A percentile compares a stretch with the other conserved stretches of the same genome.
These are phyloP conservation scores for Pseudanteris insignis DNA, from an alignment of 2,888 invertebrate species.

Conservation along the genomic window DNA sequence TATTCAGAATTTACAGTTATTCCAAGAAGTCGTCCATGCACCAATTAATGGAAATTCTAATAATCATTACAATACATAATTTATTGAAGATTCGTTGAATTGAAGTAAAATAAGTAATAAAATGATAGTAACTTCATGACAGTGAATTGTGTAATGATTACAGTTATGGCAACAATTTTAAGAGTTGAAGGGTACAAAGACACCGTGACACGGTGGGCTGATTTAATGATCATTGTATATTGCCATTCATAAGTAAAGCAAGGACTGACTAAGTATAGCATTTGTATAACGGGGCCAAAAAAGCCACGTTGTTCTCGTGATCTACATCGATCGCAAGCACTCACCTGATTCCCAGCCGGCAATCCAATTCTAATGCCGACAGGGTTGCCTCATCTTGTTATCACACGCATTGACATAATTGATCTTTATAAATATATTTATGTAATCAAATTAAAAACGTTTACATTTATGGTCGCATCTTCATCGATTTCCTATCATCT, in stretches of 20 bases:
- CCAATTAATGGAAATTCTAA: no score
- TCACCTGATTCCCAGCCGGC: constrained; percentile 34
- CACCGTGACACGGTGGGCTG: no score
- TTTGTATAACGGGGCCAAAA: constrained; percentile 52
- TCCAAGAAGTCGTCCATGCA: no score
- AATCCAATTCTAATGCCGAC: constrained; percentile 40
- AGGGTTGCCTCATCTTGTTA: constrained; percentile 41
- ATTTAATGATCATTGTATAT: neutral
- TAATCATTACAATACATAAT: no score
- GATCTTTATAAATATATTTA: constrained; percentile 19
- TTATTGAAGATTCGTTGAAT: no score
- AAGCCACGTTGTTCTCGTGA: constrained; percentile 51
- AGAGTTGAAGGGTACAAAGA: no score
- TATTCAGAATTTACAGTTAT: no score
- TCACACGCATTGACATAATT: constrained; percentile 31
- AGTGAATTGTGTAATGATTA: no score
- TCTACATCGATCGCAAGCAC: constrained; percentile 52
- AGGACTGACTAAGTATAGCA: constrained; percentile 52
- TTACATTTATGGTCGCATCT: neutral
- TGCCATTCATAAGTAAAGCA: constrained; percentile 44
- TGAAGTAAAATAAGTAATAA: no score
- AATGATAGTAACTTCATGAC: no score
- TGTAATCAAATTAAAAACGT: constrained; percentile 5
- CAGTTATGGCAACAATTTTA: no score
- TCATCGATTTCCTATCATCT: no score